Evolutionary conservation across 1,140 invertebrate species (phyloP).

Genomic region (Battus philenor): DNA sequence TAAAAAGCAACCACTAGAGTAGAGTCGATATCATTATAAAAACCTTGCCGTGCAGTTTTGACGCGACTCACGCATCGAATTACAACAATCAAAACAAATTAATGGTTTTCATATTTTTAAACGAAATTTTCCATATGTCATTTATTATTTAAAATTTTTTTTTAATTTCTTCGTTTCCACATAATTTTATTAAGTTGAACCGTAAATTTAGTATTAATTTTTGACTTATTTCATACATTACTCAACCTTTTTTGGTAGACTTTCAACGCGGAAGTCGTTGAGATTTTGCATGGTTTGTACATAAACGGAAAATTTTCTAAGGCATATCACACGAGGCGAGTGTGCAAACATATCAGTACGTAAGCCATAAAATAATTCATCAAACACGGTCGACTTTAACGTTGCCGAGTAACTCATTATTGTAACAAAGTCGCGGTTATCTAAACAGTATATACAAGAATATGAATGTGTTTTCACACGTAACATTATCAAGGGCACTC

Average conservation of each 20-base stretch:
- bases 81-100: conserved; percentile 54
- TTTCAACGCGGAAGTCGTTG: too few species aligned
- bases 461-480: not conserved
- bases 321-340: conserved; percentile 19
- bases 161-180: too few species aligned
- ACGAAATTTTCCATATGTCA: too few species aligned
- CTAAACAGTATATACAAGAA: conserved; percentile 7
- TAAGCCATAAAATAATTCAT: conserved; percentile 35
- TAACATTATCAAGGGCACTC: conserved; percentile 4
- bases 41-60: conserved; percentile 39
- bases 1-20: too few species aligned
- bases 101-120: conserved; percentile 40
- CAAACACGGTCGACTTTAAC: conserved; percentile 27
- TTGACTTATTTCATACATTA: too few species aligned
- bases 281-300: too few species aligned
- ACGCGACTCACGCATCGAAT: conserved; percentile 54
- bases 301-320: conserved; percentile 36
- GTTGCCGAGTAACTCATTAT: conserved; percentile 5
- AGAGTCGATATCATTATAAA: conserved; percentile 20
- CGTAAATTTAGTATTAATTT: too few species aligned
- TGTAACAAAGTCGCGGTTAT: conserved; percentile 25
- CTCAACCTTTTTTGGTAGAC: too few species aligned
- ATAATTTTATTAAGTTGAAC: too few species aligned
- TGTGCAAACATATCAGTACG: conserved; percentile 20
- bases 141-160: too few species aligned